Percentiles rank a stretch among this genome's conserved stretches.
Evolutionary conservation across 2,797 vertebrate species (phyloP).

Genomic region (Salarias fasciatus): DNA sequence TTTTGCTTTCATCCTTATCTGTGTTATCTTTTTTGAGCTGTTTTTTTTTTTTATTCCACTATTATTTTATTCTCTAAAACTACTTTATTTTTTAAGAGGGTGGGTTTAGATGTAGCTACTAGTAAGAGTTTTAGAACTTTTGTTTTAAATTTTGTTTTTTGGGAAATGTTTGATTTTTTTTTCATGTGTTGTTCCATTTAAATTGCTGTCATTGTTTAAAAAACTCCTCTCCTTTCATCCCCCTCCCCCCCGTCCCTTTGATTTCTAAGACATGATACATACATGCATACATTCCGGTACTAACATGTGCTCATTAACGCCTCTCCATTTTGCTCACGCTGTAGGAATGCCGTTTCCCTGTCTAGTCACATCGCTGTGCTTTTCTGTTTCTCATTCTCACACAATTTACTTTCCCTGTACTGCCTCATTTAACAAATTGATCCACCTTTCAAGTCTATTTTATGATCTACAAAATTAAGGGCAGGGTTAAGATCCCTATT

Average conservation of each 20-base stretch:
- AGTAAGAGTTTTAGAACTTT: constrained; percentile 19
- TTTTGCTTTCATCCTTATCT: constrained; percentile 43
- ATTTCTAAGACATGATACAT: constrained; percentile 66
- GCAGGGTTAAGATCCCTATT: constrained; percentile 70
- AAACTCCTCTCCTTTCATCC: constrained; percentile 49
- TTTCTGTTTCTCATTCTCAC: constrained; percentile 80
- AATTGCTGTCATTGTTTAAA: constrained; percentile 68
- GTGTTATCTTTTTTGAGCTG: constrained; percentile 3
- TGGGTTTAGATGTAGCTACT: constrained; percentile 58
- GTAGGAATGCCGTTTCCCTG: constrained; percentile 71
- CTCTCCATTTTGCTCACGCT: constrained; percentile 66
- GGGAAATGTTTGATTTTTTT: constrained; percentile 60
- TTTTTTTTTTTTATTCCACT: constrained; percentile 32
- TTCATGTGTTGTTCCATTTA: constrained; percentile 69
- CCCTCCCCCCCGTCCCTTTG: constrained; percentile 57
- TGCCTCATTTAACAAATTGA: constrained; percentile 85
- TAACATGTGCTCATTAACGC: constrained; percentile 72
- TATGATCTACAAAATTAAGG: constrained; percentile 78
- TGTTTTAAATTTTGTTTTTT: constrained; percentile 35
- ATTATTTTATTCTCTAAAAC: constrained; percentile 7
- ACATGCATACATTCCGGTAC: constrained; percentile 49
- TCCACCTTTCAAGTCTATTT: constrained; percentile 86
- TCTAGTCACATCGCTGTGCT: constrained; percentile 71
- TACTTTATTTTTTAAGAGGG: constrained; percentile 42
- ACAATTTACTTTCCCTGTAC: constrained; percentile 79